Evolutionary conservation across 2,888 invertebrate species (phyloP).

Genomic region (Conchocele bisecta): DNA sequence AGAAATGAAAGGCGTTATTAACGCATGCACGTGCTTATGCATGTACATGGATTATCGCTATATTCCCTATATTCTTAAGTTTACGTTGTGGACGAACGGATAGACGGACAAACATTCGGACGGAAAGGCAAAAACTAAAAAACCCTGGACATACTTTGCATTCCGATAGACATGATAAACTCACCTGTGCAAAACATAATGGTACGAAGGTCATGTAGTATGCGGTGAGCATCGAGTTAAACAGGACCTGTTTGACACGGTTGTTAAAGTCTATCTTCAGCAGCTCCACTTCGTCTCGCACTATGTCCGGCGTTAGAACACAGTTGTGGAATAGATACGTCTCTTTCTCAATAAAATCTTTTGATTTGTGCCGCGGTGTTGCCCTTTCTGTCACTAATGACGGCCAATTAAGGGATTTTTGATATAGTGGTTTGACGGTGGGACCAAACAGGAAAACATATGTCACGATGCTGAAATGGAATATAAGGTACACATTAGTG

Average conservation of each 20-base stretch:
- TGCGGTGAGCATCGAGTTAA: slow-evolving; percentile 91
- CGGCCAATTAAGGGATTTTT: slow-evolving; percentile 82
- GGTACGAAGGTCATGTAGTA: slow-evolving; percentile 96
- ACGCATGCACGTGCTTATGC: too few relatives aligned
- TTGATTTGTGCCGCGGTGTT: slow-evolving; percentile 51
- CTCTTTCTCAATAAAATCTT: slow-evolving; percentile 44
- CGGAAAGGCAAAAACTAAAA: too few relatives aligned
- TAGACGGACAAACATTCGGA: too few relatives aligned
- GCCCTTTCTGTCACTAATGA: slow-evolving; percentile 62
- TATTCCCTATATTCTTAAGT: too few relatives aligned
- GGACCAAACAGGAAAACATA: slow-evolving; percentile 90
- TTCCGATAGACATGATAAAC: too few relatives aligned
- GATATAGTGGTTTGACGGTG: slow-evolving; percentile 90
- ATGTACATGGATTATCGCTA: too few relatives aligned
- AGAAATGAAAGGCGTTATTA: too few relatives aligned
- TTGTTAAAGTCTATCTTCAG: slow-evolving; percentile 94
- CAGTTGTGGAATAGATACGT: slow-evolving; percentile 81
- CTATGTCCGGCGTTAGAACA: slow-evolving; percentile 82
- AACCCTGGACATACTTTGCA: too few relatives aligned
- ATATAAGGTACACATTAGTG: not conserved
- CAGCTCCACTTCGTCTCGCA: slow-evolving; percentile 92
- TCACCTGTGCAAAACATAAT: slow-evolving; percentile 93
- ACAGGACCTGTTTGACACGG: slow-evolving; percentile 93
- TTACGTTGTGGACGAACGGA: too few relatives aligned
- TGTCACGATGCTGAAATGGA: slow-evolving; percentile 78